These are phyloP conservation scores for Dynastes grantii DNA, from an alignment of 2,888 invertebrate species.

Conservation along the genomic window DNA sequence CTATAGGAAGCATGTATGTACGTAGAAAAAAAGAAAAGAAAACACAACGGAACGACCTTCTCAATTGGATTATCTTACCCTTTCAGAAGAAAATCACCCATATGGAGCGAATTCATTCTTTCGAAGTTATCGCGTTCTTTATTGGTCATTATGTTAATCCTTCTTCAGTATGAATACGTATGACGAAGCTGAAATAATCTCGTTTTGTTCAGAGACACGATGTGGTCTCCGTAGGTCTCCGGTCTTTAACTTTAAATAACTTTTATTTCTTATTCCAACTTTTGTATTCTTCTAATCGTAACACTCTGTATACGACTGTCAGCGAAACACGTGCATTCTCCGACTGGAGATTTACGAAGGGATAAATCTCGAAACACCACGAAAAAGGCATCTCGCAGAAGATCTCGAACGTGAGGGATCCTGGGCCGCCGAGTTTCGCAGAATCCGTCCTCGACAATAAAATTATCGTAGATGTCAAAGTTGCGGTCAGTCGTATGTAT, in stretches of 20 bases:
- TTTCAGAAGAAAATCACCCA: conserved; percentile 33
- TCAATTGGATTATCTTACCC: conserved; percentile 38
- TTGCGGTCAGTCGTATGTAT: conserved; percentile 1
- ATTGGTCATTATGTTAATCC: conserved; percentile 36
- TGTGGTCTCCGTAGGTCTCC: neutral
- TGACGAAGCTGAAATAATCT: neutral
- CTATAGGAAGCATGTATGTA: conserved; percentile 8
- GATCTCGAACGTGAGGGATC: conserved; percentile 12
- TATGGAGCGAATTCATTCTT: conserved; percentile 22
- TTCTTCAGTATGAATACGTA: neutral
- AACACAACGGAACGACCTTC: conserved; percentile 25
- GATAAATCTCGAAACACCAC: conserved; percentile 4
- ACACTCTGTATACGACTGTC: neutral
- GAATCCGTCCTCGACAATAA: conserved; percentile 1
- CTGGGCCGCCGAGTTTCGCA: neutral
- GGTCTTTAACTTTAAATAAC: too few species aligned
- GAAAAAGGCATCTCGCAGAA: neutral
- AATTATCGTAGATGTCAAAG: conserved; percentile 1
- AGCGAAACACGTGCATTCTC: conserved; percentile 4
- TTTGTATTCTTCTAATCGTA: neutral
- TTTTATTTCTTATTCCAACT: too few species aligned
- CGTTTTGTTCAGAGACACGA: conserved; percentile 21
- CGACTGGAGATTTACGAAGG: neutral
- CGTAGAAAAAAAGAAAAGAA: conserved; percentile 5
- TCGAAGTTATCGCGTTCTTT: conserved; percentile 18